These are phyloP conservation scores for Magallana angulata DNA, from an alignment of 1,140 invertebrate genomes.

Conservation along the genomic window DNA sequence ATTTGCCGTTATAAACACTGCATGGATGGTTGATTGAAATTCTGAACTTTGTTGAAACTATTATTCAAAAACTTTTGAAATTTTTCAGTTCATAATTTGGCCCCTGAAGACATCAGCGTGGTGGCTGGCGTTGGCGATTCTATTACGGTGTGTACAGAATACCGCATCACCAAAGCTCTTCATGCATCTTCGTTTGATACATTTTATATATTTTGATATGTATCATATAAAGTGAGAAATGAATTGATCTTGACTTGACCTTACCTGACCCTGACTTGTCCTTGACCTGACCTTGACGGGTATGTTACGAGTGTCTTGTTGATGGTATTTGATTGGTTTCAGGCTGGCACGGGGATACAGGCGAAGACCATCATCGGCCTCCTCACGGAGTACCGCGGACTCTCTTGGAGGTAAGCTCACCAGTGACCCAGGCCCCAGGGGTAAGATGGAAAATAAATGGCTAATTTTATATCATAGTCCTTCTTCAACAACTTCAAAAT, in stretches of 20 bases:
- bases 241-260: too few relatives aligned
- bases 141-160: conserved; percentile 74
- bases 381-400: conserved; percentile 57
- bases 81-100: conserved; percentile 82
- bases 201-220: too few relatives aligned
- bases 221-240: too few relatives aligned
- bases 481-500: too few relatives aligned
- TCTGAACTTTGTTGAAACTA: too few relatives aligned
- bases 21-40: too few relatives aligned
- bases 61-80: background rate
- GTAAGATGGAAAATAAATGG: background rate
- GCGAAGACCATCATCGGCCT: conserved; percentile 56
- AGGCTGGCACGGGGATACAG: conserved; percentile 62
- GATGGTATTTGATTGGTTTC: background rate
- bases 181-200: too few relatives aligned
- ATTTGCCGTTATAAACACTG: too few relatives aligned
- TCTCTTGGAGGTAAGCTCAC: conserved; percentile 62
- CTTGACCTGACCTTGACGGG: background rate
- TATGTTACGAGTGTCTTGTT: background rate
- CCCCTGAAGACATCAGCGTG: conserved; percentile 88
- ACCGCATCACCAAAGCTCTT: background rate
- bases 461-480: too few relatives aligned
- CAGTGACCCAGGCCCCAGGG: background rate
- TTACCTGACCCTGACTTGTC: too few relatives aligned
- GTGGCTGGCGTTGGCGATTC: conserved; percentile 90